Evolutionary conservation across 2,888 invertebrate genomes (phyloP).

Genomic region (Exephanes ischioxanthus): DNA sequence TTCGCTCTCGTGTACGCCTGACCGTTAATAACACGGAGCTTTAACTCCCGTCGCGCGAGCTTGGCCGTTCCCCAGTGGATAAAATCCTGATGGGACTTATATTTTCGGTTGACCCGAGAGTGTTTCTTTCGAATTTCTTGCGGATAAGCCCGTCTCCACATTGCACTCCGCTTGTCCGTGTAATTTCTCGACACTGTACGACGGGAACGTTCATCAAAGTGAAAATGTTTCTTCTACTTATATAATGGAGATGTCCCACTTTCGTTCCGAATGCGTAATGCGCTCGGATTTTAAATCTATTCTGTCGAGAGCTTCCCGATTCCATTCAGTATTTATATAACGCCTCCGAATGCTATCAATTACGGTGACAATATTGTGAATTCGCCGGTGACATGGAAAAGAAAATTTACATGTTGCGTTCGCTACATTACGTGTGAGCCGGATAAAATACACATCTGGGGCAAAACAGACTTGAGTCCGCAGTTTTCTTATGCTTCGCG

Average conservation of each 20-base stretch:
- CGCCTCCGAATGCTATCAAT: not conserved
- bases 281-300: not conserved
- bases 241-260: not conserved
- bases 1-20: constrained; percentile 7
- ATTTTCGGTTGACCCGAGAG: not conserved
- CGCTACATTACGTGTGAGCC: not conserved
- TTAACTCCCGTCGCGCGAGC: not conserved
- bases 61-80: constrained; percentile 13
- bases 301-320: not conserved
- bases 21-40: constrained; percentile 40
- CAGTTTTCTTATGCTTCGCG: not conserved
- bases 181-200: not conserved
- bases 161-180: not conserved
- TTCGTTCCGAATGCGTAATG: not conserved
- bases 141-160: not conserved
- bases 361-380: not conserved
- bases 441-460: not conserved
- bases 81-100: constrained; percentile 17
- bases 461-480: too few relatives aligned
- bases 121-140: not conserved
- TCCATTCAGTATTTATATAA: not conserved
- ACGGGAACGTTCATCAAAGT: not conserved
- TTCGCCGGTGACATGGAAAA: not conserved
- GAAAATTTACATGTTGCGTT: not conserved
- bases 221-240: not conserved